Evolutionary conservation across 2,888 invertebrate species (phyloP).

Genomic region (Athrips mouffetella): DNA sequence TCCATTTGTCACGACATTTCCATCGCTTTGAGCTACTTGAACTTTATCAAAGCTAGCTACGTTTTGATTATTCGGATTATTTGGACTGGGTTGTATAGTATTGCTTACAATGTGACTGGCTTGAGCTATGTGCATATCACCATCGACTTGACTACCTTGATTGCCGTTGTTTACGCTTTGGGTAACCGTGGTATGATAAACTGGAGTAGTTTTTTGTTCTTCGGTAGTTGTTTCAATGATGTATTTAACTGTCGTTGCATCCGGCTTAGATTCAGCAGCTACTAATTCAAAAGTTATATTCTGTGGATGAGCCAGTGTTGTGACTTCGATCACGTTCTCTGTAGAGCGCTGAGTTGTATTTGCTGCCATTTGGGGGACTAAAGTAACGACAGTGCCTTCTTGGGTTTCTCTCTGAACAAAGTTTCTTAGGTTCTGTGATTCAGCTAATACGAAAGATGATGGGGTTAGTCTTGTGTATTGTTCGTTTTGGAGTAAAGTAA

Average conservation of each 20-base stretch:
- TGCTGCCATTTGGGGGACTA: conserved; percentile 45
- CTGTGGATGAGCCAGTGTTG: conserved; percentile 39
- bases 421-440: conserved; percentile 43
- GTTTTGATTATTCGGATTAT: not conserved
- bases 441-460: conserved; percentile 42
- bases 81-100: not conserved
- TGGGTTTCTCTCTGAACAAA: conserved; percentile 62
- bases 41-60: conserved; percentile 2
- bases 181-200: conserved; percentile 72
- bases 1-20: conserved; percentile 55
- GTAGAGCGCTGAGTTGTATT: conserved; percentile 50
- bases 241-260: conserved; percentile 53
- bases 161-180: conserved; percentile 34
- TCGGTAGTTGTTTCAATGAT: conserved; percentile 47
- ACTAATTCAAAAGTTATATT: conserved; percentile 47
- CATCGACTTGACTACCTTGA: not conserved
- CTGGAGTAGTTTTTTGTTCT: conserved; percentile 52
- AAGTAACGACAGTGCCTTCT: conserved; percentile 49
- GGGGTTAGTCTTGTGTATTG: conserved; percentile 43
- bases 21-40: conserved; percentile 63
- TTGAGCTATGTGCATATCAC: not conserved
- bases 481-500: conserved; percentile 54
- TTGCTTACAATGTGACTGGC: not conserved
- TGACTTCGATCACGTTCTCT: conserved; percentile 42
- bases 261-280: conserved; percentile 45